Base-by-base conservation (phyloP, 2,888 invertebrate species). In the Esperia sulphurella region DNA sequence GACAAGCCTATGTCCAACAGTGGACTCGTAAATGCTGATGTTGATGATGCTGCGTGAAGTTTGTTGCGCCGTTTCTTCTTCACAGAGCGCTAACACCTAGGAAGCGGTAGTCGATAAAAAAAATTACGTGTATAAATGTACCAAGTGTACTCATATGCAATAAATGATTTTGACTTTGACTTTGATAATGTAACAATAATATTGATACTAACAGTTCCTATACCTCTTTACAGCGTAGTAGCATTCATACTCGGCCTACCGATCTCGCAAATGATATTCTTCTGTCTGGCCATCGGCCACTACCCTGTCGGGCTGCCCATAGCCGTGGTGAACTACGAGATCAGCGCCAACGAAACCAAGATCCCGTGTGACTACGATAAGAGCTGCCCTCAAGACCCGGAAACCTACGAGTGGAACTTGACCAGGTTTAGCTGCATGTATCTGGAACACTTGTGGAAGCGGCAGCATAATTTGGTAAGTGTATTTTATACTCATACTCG, bases 251-350 rank as follows among this genome's bases (percentile, higher is more conserved):
- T 97, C 54, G 94, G 95, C 10, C 89, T 98, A 45, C 98, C 98
- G 0, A 92, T 96, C 2, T 91, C 94, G 1, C 97, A 98, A 88
- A 96, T 96, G 68, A 86, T 97, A 14, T 83, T 98, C 41, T 98
- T 97, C 87, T 97, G 97, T 72, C 82, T 95, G 44, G 95, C 97
- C 12, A 95, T 97, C 61, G 97, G 97, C n/a, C 95, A 95, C 71
- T 95, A 96, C 72, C 97, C 97, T 0, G 85, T 90, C 7, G 94
- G 94, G 10, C 85, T 98, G 0, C 92, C 92, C 40, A 75, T 98
- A 38, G 96, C 95, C 0, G 91, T 97, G 29, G 93, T 96, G 28
- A 97, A 97, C 83, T 84, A 95, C 59, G 97, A 97, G 79, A 76
- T 94, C 44, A 73, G 71, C 33, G 76, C 83, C 14, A 87, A 90